Conservation (phyloP, 2,113 vertebrate species). For the Xyrauchen texanus region DNA sequence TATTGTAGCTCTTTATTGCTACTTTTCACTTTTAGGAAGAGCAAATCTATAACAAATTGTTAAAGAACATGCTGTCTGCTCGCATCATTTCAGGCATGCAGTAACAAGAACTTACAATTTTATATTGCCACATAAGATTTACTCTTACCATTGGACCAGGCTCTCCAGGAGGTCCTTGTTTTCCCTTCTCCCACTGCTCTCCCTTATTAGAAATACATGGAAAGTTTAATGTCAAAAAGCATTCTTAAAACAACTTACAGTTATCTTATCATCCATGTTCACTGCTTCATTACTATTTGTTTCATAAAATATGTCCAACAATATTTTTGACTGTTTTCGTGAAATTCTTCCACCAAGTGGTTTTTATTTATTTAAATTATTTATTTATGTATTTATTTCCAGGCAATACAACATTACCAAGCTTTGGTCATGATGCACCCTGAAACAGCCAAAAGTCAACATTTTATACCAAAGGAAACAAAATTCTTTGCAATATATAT, state of each 20-base stretch:
- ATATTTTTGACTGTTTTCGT: neutral
- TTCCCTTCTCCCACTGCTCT: slow-evolving; percentile 60
- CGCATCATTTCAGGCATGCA: neutral
- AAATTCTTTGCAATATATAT: no score
- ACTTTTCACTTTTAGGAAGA: neutral
- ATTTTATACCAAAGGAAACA: no score
- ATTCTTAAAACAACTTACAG: no score
- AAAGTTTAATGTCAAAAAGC: no score
- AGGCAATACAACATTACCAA: no score
- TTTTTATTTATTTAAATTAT: slow-evolving; percentile 49
- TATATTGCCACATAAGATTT: neutral
- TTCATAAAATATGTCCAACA: no score
- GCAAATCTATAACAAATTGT: neutral
- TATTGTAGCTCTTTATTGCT: neutral
- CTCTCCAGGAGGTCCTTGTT: slow-evolving; percentile 64
- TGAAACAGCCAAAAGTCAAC: no score
- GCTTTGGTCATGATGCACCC: no score
- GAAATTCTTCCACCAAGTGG: neutral
- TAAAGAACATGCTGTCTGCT: neutral
- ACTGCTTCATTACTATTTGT: no score
- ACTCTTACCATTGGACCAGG: slow-evolving; percentile 64
- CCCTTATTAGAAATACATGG: slow-evolving; percentile 52
- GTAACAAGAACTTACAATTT: neutral
- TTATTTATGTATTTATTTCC: no score
- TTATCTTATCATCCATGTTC: no score